Evolutionary conservation across 2,113 vertebrate species (phyloP).

Genomic region (Psophia crepitans): DNA sequence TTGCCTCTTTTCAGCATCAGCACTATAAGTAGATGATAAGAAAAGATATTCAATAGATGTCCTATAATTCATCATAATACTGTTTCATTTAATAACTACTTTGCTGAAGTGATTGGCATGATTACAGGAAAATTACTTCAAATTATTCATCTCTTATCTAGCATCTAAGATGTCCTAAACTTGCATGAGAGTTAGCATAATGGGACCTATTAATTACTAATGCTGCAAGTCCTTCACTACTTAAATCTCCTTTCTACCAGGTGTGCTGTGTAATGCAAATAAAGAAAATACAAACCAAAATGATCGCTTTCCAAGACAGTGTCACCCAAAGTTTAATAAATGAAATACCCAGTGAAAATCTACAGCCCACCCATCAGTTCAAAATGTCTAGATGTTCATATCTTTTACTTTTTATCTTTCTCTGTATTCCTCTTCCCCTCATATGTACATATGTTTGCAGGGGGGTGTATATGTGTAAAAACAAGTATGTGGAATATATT

Average conservation of each 20-base stretch:
- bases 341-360: constrained; percentile 49
- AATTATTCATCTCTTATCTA: constrained; percentile 87
- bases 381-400: neutral
- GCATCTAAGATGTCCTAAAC: constrained; percentile 83
- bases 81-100: constrained; percentile 86
- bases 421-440: neutral
- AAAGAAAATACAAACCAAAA: constrained; percentile 67
- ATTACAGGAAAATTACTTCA: constrained; percentile 87
- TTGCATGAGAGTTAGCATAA: constrained; percentile 80
- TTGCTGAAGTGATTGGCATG: constrained; percentile 87
- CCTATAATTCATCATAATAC: constrained; percentile 85
- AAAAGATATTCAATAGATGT: constrained; percentile 82
- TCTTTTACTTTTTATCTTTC: neutral
- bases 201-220: constrained; percentile 82
- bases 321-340: constrained; percentile 64
- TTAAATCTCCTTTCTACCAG: constrained; percentile 68
- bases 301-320: constrained; percentile 41
- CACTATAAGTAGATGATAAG: constrained; percentile 74
- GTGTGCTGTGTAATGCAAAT: constrained; percentile 73
- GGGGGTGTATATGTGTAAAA: neutral
- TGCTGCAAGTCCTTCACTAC: constrained; percentile 78
- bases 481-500: neutral
- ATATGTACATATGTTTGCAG: neutral
- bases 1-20: constrained; percentile 72
- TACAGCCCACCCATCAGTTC: neutral